A percentile compares a stretch with the other conserved stretches of the same genome.
Conservation (phyloP, 2,113 vertebrate species). For the Holacanthus passer region DNA sequence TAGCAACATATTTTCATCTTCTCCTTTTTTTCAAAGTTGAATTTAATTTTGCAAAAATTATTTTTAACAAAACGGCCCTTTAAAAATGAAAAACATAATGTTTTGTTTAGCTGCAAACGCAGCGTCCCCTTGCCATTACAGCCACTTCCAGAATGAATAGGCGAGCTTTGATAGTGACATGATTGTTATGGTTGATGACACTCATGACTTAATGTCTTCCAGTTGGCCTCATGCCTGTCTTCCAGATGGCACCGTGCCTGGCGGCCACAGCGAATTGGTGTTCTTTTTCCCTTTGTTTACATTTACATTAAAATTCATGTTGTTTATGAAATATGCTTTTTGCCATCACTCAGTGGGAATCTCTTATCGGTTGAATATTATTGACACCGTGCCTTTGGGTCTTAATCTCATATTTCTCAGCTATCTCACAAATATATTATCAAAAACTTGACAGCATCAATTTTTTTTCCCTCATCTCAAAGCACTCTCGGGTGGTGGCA, state of each 20-base stretch:
- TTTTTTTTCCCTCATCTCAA: conserved; percentile 19
- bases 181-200: conserved; percentile 83
- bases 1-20: neutral
- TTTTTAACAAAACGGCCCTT: conserved; percentile 24
- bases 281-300: conserved; percentile 72
- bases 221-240: conserved; percentile 81
- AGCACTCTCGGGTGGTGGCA: conserved; percentile 13
- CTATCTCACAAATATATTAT: conserved; percentile 55
- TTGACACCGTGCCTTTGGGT: conserved; percentile 51
- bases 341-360: conserved; percentile 54
- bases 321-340: conserved; percentile 52
- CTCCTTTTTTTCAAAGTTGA: neutral
- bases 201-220: conserved; percentile 82
- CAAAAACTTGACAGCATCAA: conserved; percentile 44
- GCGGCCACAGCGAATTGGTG: conserved; percentile 67
- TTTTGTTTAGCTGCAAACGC: conserved; percentile 48
- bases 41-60: conserved; percentile 8
- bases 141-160: conserved; percentile 66
- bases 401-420: conserved; percentile 52
- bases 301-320: conserved; percentile 71
- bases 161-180: conserved; percentile 77
- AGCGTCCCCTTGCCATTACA: conserved; percentile 49
- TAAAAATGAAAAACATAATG: conserved; percentile 37
- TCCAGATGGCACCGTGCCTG: conserved; percentile 81
- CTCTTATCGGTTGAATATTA: conserved; percentile 52